Percentiles rank a stretch among this genome's conserved stretches.
Evolutionary conservation across 2,888 invertebrate genomes (phyloP).

Genomic region (Noctua fimbriata): DNA sequence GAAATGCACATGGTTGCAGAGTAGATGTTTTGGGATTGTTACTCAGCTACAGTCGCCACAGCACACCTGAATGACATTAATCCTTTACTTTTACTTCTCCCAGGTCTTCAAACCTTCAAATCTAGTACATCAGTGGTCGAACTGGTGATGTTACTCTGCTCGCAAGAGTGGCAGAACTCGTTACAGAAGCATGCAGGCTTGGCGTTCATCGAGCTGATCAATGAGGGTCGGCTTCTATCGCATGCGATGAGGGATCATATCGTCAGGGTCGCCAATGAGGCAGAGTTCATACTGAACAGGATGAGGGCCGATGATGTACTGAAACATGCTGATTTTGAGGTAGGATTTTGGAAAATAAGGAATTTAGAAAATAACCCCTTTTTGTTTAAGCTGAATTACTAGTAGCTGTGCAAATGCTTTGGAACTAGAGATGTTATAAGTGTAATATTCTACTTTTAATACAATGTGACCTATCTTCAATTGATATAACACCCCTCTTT

Average conservation of each 20-base stretch:
- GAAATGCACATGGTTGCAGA: background rate
- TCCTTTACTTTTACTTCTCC: background rate
- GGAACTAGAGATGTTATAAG: background rate
- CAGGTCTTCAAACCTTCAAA: slow-evolving; percentile 98
- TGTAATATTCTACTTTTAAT: background rate
- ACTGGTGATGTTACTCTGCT: slow-evolving; percentile 99
- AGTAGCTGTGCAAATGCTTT: background rate
- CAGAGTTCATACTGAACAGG: slow-evolving; percentile 99
- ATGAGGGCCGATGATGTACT: slow-evolving; percentile 99
- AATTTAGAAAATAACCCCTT: background rate
- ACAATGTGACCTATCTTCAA: background rate
- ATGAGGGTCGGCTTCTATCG: slow-evolving; percentile 98
- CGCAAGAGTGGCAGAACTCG: slow-evolving; percentile 99
- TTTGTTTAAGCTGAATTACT: background rate
- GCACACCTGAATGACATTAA: background rate
- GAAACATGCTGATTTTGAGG: slow-evolving; percentile 99
- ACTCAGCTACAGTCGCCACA: background rate
- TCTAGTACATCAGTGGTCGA: slow-evolving; percentile 99
- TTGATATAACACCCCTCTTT: background rate
- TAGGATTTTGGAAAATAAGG: slow-evolving; percentile 71
- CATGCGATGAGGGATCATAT: slow-evolving; percentile 99
- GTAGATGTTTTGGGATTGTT: slow-evolving; percentile 16
- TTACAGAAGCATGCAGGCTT: slow-evolving; percentile 99
- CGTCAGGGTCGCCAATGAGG: slow-evolving; percentile 99
- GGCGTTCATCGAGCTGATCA: slow-evolving; percentile 99